Evolutionary conservation across 2,888 invertebrate species (phyloP).

Genomic region (Lydus trimaculatus): DNA sequence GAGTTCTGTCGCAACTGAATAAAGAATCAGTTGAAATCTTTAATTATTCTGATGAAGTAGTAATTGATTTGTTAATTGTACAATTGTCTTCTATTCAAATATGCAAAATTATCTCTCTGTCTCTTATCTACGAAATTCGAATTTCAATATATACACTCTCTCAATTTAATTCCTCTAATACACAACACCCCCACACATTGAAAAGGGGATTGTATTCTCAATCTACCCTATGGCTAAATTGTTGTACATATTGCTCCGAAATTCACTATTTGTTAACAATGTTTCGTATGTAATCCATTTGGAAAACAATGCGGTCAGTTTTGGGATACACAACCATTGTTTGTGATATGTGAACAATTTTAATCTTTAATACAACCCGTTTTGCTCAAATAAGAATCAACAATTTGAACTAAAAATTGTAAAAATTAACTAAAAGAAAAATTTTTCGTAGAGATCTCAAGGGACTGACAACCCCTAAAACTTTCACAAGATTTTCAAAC

Average conservation of each 20-base stretch:
- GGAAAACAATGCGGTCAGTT: background rate
- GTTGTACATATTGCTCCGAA: background rate
- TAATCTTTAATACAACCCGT: background rate
- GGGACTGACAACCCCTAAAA: background rate
- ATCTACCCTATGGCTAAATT: background rate
- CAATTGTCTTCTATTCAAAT: background rate
- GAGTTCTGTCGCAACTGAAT: too few species aligned
- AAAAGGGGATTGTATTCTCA: background rate
- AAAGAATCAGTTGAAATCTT: background rate
- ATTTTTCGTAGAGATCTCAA: background rate
- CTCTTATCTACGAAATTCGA: background rate
- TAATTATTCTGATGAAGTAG: background rate
- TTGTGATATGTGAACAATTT: background rate
- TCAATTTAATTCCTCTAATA: background rate
- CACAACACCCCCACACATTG: background rate
- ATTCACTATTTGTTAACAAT: background rate
- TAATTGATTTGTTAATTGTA: background rate
- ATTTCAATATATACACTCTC: background rate
- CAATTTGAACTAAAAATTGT: background rate
- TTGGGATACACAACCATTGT: background rate
- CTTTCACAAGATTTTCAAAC: background rate
- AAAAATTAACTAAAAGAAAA: too few species aligned
- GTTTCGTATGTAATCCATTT: background rate
- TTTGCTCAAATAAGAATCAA: background rate
- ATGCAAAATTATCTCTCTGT: background rate